Percentiles rank a stretch among this genome's conserved stretches.
Evolutionary conservation across 2,888 invertebrate genomes (phyloP).

Genomic region (Drosophila histrio): DNA sequence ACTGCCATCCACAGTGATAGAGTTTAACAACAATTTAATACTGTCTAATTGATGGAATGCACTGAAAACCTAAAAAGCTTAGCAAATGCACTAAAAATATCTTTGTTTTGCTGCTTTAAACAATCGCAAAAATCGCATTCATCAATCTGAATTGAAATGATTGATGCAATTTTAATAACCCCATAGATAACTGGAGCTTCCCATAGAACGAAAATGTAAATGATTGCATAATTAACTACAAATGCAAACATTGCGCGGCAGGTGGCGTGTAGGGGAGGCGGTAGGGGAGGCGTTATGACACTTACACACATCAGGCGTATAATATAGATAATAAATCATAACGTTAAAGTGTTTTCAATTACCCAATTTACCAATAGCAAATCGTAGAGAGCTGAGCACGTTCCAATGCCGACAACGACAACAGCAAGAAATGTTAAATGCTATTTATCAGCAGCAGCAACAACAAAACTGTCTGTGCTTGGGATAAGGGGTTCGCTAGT

Average conservation of each 20-base stretch:
- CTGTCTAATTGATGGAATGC: neutral
- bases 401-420: slow-evolving; percentile 53
- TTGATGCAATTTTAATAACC: slow-evolving; percentile 62
- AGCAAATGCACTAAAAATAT: neutral
- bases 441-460: slow-evolving; percentile 70
- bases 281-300: neutral
- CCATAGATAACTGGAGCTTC: slow-evolving; percentile 15
- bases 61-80: neutral
- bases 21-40: neutral
- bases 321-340: slow-evolving; percentile 74
- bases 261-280: neutral
- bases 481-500: neutral
- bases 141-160: slow-evolving; percentile 43
- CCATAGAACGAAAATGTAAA: slow-evolving; percentile 1
- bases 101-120: neutral
- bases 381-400: slow-evolving; percentile 70
- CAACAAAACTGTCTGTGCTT: slow-evolving; percentile 47
- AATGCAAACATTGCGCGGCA: neutral
- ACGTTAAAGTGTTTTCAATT: slow-evolving; percentile 75
- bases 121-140: slow-evolving; percentile 12
- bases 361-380: slow-evolving; percentile 80
- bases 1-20: no score
- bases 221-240: slow-evolving; percentile 26
- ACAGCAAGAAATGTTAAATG: slow-evolving; percentile 58
- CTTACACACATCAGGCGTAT: slow-evolving; percentile 35